Base-by-base conservation (phyloP, 2,888 invertebrate genomes). In the Temnothorax ravouxi region DNA sequence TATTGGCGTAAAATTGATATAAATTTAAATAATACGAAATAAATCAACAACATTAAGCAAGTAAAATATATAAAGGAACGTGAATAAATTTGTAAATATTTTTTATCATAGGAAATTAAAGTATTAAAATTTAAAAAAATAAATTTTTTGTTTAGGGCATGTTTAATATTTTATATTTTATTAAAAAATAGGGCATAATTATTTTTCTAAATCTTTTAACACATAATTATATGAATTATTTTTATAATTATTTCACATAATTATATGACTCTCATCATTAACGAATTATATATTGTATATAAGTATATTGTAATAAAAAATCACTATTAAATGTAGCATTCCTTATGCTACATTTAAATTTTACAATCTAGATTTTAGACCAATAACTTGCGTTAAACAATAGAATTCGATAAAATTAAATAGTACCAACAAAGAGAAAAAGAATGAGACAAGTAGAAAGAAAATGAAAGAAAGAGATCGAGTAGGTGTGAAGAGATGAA, bases 401-500 rank as follows among this genome's bases (percentile, higher is more conserved):
- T 61, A 47, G 52, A 66, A 47, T 38, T 71, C 5, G 25, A 56
- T 59, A 54, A 56, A 34, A 50, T 69, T 64, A 77, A 80, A n/a
- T 47, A 47, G 38, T 15, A 66, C 50, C 11, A 47, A 71, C 59
- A 77, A 75, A 83, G 80, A 67, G 54, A 62, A 34, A 50, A 34
- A 71, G 47, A 66, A 29, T 38, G 38, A 29, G 29, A 59, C 66
- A 50, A 72, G 34, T 52, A 64, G 71, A 67, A 72, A 69, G 56
- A 66, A 38, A 83, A 75, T 66, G 34, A 86, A 86, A 71, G 71
- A 52, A 34, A 64, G 71, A 50, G 25, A 62, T 11, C 25, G 62
- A 80, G 50, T 56, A 56, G 25, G 11, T 50, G 75, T 76, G 29
- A 61, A 25, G 67, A 50, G 71, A 25, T 72, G 56, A 74, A 61